Conservation (phyloP, 2,113 vertebrate genomes). For the Ceratotherium simum region DNA sequence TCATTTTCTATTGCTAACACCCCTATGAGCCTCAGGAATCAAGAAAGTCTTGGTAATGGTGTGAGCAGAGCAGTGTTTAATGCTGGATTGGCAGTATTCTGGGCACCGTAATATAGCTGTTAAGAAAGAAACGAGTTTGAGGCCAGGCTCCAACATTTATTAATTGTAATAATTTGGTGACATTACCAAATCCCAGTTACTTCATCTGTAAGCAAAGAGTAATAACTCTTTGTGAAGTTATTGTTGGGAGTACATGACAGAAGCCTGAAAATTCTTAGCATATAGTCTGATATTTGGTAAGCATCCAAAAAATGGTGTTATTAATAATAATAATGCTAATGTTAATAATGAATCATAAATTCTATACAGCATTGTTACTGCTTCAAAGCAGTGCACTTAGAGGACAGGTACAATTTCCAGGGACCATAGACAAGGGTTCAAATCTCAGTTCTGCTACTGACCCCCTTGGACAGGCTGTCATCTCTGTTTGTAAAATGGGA, state of each 20-base stretch:
- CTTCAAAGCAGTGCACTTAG: background rate
- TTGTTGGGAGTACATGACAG: background rate
- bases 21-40: background rate
- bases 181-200: background rate
- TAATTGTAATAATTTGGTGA: background rate
- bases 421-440: background rate
- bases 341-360: background rate
- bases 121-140: background rate
- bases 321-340: too few relatives aligned
- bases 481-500: background rate
- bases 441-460: background rate
- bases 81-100: background rate
- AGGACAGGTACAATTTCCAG: background rate
- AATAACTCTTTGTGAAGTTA: background rate
- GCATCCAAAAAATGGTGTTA: background rate
- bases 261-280: background rate
- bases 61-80: background rate
- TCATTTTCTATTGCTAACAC: background rate
- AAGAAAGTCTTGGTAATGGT: background rate
- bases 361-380: background rate
- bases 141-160: background rate
- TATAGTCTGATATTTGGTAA: background rate
- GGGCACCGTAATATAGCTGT: too few relatives aligned
- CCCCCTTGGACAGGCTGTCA: background rate
- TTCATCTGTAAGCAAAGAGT: background rate